Evolutionary conservation across 2,888 invertebrate genomes (phyloP).

Genomic region (Ennomos fuscantarius): DNA sequence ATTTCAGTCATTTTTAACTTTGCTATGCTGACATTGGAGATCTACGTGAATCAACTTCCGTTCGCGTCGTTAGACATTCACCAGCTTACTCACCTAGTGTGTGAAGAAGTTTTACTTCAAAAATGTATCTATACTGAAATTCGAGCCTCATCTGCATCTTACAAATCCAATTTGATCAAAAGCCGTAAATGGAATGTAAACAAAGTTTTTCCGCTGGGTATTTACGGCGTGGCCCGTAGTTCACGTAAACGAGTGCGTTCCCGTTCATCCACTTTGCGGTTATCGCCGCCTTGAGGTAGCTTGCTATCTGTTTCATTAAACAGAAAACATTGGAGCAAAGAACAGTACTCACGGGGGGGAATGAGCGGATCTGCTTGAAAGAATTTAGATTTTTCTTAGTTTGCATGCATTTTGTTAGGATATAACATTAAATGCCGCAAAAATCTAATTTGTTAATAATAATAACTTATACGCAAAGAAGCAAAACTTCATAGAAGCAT

Average conservation of each 20-base stretch:
- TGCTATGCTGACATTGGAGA: too few species aligned
- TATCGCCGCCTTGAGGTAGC: constrained; percentile 36
- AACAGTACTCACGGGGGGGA: constrained; percentile 10
- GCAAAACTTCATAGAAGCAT: too few species aligned
- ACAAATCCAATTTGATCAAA: constrained; percentile 22
- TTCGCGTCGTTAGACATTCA: too few species aligned
- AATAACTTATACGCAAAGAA: too few species aligned
- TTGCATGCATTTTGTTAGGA: too few species aligned
- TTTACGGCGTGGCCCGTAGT: constrained; percentile 13
- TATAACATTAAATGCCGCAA: too few species aligned
- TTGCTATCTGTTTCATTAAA: constrained; percentile 43
- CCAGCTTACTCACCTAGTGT: too few species aligned
- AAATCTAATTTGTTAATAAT: too few species aligned
- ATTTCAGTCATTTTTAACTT: too few species aligned
- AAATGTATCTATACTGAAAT: not conserved
- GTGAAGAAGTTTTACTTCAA: too few species aligned
- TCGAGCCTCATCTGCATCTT: constrained; percentile 13
- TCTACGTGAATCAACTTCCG: too few species aligned
- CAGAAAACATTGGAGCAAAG: constrained; percentile 36
- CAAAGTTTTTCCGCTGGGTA: constrained; percentile 24
- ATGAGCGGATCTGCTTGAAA: not conserved
- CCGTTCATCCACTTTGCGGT: constrained; percentile 41
- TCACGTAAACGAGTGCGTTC: constrained; percentile 26
- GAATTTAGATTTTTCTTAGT: too few species aligned
- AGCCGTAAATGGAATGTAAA: constrained; percentile 21